Evolutionary conservation across 2,888 invertebrate species (phyloP), one percentile per base, ranked within the genome.

Genomic region (Lissonota sp.): DNA sequence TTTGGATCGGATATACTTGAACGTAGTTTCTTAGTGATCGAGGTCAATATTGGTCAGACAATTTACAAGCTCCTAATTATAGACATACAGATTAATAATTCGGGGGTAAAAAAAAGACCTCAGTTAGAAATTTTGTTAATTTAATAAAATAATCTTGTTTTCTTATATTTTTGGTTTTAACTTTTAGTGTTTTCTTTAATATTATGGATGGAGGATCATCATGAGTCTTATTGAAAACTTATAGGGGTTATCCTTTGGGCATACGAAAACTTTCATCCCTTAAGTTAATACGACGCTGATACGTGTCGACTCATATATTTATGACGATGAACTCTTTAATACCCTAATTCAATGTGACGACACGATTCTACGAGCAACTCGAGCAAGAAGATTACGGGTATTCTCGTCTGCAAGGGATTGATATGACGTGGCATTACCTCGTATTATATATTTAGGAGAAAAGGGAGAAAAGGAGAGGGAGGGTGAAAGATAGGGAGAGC

Each of bases 221-320:
- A 55, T 69, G 26, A 10, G 44, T 42, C 55, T 55, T 55, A 26
- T 44, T 12, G n/a, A 4, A 40, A 7, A 7, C 44, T 57, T 49
- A 40, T 44, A 3, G 26, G 63, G 37, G 37, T 44, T 12, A 39
- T 37, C 37, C 58, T 8, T 49, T n/a, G 55, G 16, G 63, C 26
- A 57, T 40, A 69, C 42, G 49, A 76, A 62, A 64, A 58, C 40
- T 6, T 42, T 71, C 26, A 74, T 44, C 57, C 51, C 46, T 63
- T 63, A 57, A 69, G 74, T 42, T 70, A 63, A 26, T 42, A 0
- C 37, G 8, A 67, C 53, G 57, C 26, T 26, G 55, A 84, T 80
- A 84, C 86, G 84, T 87, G 87, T 83, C 84, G 83, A 81, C 70
- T 85, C 87, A 87, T 87, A 87, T 87, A 87, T 86, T 87, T 87